phyloP scores from a whole-genome alignment of 2,797 vertebrate genomes.

The Argyrosomus regius region DNA sequence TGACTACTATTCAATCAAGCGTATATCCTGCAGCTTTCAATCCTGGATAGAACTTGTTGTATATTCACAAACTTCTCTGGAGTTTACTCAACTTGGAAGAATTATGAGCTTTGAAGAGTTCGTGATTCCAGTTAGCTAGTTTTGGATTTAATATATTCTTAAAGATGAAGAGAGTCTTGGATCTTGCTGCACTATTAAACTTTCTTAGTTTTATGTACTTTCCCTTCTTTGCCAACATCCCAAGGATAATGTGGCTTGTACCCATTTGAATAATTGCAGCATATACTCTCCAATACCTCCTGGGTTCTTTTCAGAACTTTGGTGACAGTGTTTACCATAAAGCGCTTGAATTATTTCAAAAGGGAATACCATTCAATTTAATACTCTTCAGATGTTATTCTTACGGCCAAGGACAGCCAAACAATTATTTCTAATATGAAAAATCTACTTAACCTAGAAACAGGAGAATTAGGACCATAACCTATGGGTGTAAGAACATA shows the following conservation, averaged over 20 bases:
- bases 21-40: conserved; percentile 16
- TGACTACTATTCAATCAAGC: conserved; percentile 34
- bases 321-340: conserved; percentile 61
- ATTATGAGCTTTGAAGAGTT: conserved; percentile 54
- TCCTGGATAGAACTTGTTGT: background rate
- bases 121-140: conserved; percentile 42
- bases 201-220: conserved; percentile 61
- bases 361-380: conserved; percentile 29
- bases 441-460: conserved; percentile 20
- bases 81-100: conserved; percentile 54
- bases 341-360: conserved; percentile 43
- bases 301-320: conserved; percentile 34
- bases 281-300: conserved; percentile 42
- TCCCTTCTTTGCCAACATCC: conserved; percentile 61
- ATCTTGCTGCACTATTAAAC: conserved; percentile 51
- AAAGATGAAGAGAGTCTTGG: conserved; percentile 53
- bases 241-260: conserved; percentile 66
- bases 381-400: conserved; percentile 54
- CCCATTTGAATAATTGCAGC: conserved; percentile 69
- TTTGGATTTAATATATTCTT: conserved; percentile 60
- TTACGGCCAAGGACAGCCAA: conserved; percentile 55
- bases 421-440: conserved; percentile 53
- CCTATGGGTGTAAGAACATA: background rate
- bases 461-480: background rate
- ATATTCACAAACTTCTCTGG: background rate